These are phyloP conservation scores for Epinotia nisella DNA, from an alignment of 2,888 invertebrate genomes.

Conservation along the genomic window DNA sequence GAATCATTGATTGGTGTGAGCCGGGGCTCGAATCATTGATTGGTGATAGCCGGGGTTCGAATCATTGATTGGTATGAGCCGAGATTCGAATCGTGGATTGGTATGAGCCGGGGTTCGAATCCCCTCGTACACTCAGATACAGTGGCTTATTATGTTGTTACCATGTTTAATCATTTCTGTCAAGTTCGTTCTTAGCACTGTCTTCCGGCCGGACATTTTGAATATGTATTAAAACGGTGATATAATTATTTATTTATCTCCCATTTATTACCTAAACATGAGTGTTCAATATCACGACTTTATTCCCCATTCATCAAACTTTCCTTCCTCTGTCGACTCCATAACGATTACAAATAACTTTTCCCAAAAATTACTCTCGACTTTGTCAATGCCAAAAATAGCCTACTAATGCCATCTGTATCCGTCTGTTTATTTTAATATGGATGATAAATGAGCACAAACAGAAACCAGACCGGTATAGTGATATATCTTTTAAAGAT, in stretches of 20 bases:
- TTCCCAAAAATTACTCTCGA: slow-evolving; percentile 41
- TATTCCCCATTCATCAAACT: slow-evolving; percentile 36
- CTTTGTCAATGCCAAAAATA: slow-evolving; percentile 47
- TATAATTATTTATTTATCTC: slow-evolving; percentile 18
- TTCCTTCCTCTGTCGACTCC: slow-evolving; percentile 17
- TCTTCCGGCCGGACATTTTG: not conserved
- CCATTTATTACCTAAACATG: slow-evolving; percentile 23
- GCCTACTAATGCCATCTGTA: slow-evolving; percentile 45
- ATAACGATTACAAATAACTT: slow-evolving; percentile 37
- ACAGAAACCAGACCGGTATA: slow-evolving; percentile 49
- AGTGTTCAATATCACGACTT: slow-evolving; percentile 26
- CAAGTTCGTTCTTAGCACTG: not conserved
- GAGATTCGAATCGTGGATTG: too few relatives aligned
- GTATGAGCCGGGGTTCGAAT: too few relatives aligned
- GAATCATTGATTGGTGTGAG: too few relatives aligned
- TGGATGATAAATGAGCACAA: slow-evolving; percentile 42
- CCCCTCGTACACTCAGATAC: too few relatives aligned
- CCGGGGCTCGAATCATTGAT: too few relatives aligned
- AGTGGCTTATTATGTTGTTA: too few relatives aligned
- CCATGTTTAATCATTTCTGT: not conserved
- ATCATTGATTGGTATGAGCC: too few relatives aligned
- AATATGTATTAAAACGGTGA: not conserved
- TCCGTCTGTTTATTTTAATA: slow-evolving; percentile 43
- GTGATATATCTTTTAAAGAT: slow-evolving; percentile 49
- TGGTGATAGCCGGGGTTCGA: too few relatives aligned